Base-by-base conservation (phyloP, 2,797 vertebrate genomes). In the Peromyscus aztecus region DNA sequence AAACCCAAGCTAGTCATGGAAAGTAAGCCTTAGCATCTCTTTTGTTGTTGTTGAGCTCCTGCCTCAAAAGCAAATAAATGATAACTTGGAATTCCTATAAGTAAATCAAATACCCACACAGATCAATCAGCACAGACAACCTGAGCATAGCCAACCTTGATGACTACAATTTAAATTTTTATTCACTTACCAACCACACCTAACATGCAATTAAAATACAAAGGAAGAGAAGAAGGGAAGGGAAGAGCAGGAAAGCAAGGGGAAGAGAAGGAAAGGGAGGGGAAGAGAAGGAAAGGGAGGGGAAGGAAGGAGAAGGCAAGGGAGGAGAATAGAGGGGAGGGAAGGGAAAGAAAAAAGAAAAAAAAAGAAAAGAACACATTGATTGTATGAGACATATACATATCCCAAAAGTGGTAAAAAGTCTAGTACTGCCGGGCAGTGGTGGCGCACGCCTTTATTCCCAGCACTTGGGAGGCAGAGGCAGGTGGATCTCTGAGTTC, bases 121-220 rank as follows among this genome's bases (percentile, higher is more conserved):
- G 29, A 78, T 1, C 73, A 52, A 34, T 57, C 37, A 63, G 29
- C 24, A 76, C 4, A 83, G 29, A 61, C 21, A 29, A 40, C n/a
- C n/a, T 94, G 43, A 93, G 21, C 37, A 52, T 6, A 76, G 63
- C 40, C 81, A 87, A 59, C 1, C 40, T 92, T 77, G 52, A 63
- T 90, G 19, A 3, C 77, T 65, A 46, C 8, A 91, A 59, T 78
- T 91, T 92, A 82, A 73, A 73, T 24, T 81, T 71, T 43, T 81
- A 6, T 55, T 80, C 37, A 80, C 7, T 84, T 75, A 95, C 49
- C 77, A 94, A 81, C 49, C 55, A 67, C 55, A 96, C 69, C 49
- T 80, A 89, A 77, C 6, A 12, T 80, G 57, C 31, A 94, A 83
- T 61, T 43, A 95, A 34, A 0, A 40, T 2, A 73, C 21, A 24